A percentile compares a stretch with the other conserved stretches of the same genome.
Evolutionary conservation across 1,140 invertebrate genomes (phyloP).

Genomic region (Drosophila repletoides): DNA sequence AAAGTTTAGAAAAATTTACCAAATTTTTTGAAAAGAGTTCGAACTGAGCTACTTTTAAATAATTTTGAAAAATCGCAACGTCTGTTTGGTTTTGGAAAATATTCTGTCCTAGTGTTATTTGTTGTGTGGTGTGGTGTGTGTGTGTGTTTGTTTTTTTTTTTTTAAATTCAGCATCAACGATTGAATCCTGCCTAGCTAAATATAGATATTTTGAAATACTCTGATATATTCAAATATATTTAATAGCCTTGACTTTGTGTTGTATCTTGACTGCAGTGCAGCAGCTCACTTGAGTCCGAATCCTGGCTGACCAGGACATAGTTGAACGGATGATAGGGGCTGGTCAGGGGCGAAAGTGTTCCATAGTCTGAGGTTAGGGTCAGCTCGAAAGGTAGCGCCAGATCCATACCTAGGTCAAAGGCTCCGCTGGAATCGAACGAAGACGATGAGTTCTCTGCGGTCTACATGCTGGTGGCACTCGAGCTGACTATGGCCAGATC

Average conservation of each 20-base stretch:
- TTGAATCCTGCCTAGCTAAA: slow-evolving; percentile 46
- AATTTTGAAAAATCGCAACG: no score
- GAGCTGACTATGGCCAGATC: slow-evolving; percentile 77
- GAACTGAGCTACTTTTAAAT: no score
- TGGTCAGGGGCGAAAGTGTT: slow-evolving; percentile 56
- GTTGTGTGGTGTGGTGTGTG: background rate
- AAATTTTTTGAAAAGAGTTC: no score
- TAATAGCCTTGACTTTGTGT: slow-evolving; percentile 15
- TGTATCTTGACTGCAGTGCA: slow-evolving; percentile 36
- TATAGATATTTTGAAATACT: background rate
- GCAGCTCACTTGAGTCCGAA: slow-evolving; percentile 43
- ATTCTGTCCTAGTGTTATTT: slow-evolving; percentile 5
- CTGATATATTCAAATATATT: slow-evolving; percentile 4
- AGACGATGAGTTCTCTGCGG: slow-evolving; percentile 66
- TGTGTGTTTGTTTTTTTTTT: slow-evolving; percentile 1
- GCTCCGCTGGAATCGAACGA: slow-evolving; percentile 49
- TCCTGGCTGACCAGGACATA: slow-evolving; percentile 44
- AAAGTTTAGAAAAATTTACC: no score
- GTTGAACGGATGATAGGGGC: slow-evolving; percentile 53
- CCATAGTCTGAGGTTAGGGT: slow-evolving; percentile 65
- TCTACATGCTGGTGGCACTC: slow-evolving; percentile 79
- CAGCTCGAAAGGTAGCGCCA: slow-evolving; percentile 60
- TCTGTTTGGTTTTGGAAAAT: background rate
- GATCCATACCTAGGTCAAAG: slow-evolving; percentile 23
- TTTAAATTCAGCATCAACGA: slow-evolving; percentile 70